A percentile compares a stretch with the other conserved stretches of the same genome.
phyloP scores from a whole-genome alignment of 2,888 invertebrate genomes.

The Campopleginae sp. region DNA sequence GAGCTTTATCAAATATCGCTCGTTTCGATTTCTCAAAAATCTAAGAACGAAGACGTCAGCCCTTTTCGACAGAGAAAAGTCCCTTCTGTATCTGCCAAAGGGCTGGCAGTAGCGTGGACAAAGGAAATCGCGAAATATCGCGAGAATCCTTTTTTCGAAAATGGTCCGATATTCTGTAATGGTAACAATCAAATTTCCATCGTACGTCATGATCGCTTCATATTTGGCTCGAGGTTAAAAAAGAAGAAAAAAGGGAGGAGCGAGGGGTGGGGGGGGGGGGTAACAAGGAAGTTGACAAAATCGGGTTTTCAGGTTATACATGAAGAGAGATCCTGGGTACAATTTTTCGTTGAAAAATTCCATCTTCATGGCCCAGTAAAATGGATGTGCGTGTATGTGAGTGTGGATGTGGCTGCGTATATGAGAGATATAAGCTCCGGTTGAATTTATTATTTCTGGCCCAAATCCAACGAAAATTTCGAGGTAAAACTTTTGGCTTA shows the following conservation, averaged over 20 bases:
- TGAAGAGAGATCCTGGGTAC: conserved; percentile 4
- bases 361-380: conserved; percentile 25
- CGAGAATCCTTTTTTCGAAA: neutral
- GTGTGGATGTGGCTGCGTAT: conserved; percentile 29
- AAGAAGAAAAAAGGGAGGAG: conserved; percentile 1
- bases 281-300: conserved; percentile 16
- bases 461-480: conserved; percentile 66
- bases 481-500: conserved; percentile 69
- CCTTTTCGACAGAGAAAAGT: neutral
- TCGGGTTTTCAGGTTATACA: conserved; percentile 31
- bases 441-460: conserved; percentile 71
- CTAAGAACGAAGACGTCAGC: neutral
- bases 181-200: conserved; percentile 1
- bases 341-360: conserved; percentile 43
- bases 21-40: neutral
- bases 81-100: neutral
- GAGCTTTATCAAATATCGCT: neutral
- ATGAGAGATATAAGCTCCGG: conserved; percentile 57
- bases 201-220: conserved; percentile 4
- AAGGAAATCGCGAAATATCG: neutral
- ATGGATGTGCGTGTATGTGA: conserved; percentile 2
- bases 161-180: neutral
- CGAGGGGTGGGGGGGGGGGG: too few relatives aligned
- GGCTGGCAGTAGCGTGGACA: neutral
- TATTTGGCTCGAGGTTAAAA: neutral